Percentiles rank a stretch among this genome's conserved stretches.
phyloP scores from a whole-genome alignment of 2,888 invertebrate genomes.

The Parapristionchus giblindavisi region DNA sequence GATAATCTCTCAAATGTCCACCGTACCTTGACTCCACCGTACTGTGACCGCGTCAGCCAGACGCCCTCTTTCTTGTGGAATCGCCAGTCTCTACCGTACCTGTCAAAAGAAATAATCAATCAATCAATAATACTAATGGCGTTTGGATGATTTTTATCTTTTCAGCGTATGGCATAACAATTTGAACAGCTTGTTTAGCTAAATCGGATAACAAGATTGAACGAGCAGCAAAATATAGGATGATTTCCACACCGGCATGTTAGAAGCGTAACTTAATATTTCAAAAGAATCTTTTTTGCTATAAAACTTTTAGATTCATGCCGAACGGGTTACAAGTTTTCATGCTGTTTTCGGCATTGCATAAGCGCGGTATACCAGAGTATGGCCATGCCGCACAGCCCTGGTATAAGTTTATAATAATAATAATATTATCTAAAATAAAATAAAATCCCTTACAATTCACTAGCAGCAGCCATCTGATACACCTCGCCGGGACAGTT shows the following conservation, averaged over 20 bases:
- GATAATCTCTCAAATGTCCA: not conserved
- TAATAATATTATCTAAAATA: not conserved
- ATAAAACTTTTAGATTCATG: no score
- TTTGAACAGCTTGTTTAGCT: no score
- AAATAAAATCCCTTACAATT: conserved; percentile 56
- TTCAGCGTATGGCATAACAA: no score
- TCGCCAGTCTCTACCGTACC: conserved; percentile 98
- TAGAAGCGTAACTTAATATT: no score
- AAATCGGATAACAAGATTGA: not conserved
- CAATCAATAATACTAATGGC: no score
- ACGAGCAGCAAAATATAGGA: not conserved
- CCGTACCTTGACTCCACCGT: conserved; percentile 53
- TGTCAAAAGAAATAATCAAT: conserved; percentile 71
- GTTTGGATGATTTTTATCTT: no score
- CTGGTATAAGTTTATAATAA: not conserved
- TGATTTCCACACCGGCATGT: no score
- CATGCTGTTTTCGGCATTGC: no score
- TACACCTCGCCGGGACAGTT: conserved; percentile 97
- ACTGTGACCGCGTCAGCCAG: conserved; percentile 69
- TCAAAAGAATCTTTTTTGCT: no score
- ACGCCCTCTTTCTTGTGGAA: conserved; percentile 98
- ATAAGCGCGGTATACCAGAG: no score
- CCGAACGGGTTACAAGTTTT: no score
- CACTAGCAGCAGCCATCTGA: conserved; percentile 91
- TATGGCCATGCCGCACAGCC: no score